These are phyloP conservation scores for Heterocephalus glaber DNA, from an alignment of 2,113 vertebrate species.

Conservation along the genomic window DNA sequence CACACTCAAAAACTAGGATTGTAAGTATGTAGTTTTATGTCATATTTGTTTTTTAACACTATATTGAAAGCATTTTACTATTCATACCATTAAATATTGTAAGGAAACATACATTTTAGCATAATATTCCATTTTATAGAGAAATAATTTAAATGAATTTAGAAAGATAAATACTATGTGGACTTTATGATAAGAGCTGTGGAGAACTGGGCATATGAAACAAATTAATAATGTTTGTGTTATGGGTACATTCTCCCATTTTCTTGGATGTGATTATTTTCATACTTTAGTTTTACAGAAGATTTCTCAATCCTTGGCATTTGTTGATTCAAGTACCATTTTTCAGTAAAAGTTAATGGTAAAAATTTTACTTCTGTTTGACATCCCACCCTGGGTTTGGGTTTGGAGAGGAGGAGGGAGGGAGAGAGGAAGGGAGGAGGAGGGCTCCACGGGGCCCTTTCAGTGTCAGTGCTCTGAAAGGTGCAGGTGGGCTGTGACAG, in stretches of 20 bases:
- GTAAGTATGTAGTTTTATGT: neutral
- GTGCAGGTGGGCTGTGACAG: neutral
- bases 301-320: neutral
- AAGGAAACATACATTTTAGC: slow-evolving; percentile 11
- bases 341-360: neutral
- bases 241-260: neutral
- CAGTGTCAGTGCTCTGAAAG: neutral
- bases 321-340: neutral
- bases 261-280: slow-evolving; percentile 26
- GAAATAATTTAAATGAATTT: slow-evolving; percentile 41
- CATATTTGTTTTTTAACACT: slow-evolving; percentile 22
- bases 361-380: neutral
- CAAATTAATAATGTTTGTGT: neutral
- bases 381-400: neutral
- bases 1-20: neutral
- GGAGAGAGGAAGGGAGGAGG: too few species aligned
- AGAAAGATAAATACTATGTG: neutral
- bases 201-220: neutral
- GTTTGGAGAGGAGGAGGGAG: neutral
- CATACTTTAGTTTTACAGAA: neutral
- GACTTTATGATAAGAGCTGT: neutral
- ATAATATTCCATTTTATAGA: neutral
- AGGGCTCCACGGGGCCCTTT: neutral
- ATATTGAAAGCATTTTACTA: slow-evolving; percentile 14
- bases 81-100: slow-evolving; percentile 29